Base-by-base conservation (phyloP, 1,140 invertebrate species). In the Conus betulinus region DNA sequence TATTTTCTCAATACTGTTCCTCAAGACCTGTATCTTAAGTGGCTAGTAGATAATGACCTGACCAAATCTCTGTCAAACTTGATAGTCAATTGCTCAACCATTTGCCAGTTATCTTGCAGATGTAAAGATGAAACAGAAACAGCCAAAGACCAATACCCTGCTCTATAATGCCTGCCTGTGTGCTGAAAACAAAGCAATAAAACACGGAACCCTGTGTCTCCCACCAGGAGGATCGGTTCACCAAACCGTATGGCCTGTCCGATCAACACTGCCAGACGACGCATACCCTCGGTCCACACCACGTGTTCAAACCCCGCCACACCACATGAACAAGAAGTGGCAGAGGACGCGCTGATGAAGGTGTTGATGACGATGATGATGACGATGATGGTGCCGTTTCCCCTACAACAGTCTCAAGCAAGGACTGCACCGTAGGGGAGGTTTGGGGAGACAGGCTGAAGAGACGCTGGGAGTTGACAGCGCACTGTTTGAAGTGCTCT, bases 201-300 rank as follows among this genome's bases (percentile, higher is more conserved):
- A 39, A 60, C 15, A 60, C 2, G 83, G 51, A 7, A 92, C 91
- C 96, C 99, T 52, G 99, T 99, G 94, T 99, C 98, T 81, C 99
- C 99, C 13, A 99, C 98, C 39, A 99, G 95, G 15, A 99, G 95
- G 5, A 99, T 97, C 0, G 99, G 99, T 94, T 99, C 99, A 91
- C 98, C 96, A 91, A 98, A 99, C 90, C 97, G 96, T 89, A 98
- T 97, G 0, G 98, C 97, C 95, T 99, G 95, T 57, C 97, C 97
- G 27, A 99, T 97, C 11, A 99, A 95, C n/a, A 99, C 97, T 8
- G 98, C 98, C 94, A 99, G 96, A 94, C 98, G 96, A 89, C 98
- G 96, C 97, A 99, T 98, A 91, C 97, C 97, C 89, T 97, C 97
- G 0, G 99, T 99, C 99, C 98, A 99, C 0, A 99, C 98, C 60